Evolutionary conservation across 2,888 invertebrate species (phyloP).

Genomic region (Ennomos fuscantarius): DNA sequence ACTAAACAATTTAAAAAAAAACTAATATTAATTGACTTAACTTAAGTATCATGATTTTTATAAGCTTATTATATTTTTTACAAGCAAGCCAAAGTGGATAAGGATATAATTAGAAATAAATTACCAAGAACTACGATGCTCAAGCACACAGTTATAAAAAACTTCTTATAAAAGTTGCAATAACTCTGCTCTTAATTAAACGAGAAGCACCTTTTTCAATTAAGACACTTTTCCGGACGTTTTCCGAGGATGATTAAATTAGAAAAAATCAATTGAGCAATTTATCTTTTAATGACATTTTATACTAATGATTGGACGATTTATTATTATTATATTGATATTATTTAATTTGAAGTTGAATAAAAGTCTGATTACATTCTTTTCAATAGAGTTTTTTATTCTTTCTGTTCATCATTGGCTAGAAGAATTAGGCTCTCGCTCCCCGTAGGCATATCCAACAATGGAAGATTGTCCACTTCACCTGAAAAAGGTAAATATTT

Average conservation of each 20-base stretch:
- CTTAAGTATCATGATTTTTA: too few species aligned
- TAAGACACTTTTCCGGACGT: constrained; percentile 29
- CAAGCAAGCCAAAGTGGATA: too few species aligned
- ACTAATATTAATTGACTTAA: too few species aligned
- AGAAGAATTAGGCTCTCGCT: constrained; percentile 75
- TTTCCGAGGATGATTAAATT: constrained; percentile 32
- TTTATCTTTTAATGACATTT: constrained; percentile 6
- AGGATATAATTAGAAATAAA: too few species aligned
- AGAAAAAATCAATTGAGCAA: constrained; percentile 28
- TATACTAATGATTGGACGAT: constrained; percentile 4
- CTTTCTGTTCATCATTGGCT: constrained; percentile 61
- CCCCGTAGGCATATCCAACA: constrained; percentile 67
- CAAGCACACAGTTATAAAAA: constrained; percentile 14
- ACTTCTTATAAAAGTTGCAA: constrained; percentile 20
- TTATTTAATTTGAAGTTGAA: too few species aligned
- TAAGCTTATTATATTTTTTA: too few species aligned
- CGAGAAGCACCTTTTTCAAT: constrained; percentile 38
- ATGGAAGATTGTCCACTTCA: constrained; percentile 74
- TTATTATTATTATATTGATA: too few species aligned
- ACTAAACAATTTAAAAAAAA: too few species aligned
- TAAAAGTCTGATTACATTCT: too few species aligned
- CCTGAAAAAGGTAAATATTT: constrained; percentile 55
- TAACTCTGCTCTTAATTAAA: constrained; percentile 42
- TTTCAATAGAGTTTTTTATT: constrained; percentile 33
- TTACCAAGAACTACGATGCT: background rate